Percentiles rank a stretch among this genome's conserved stretches.
phyloP scores from a whole-genome alignment of 2,113 vertebrate species.

The Odocoileus virginianus region DNA sequence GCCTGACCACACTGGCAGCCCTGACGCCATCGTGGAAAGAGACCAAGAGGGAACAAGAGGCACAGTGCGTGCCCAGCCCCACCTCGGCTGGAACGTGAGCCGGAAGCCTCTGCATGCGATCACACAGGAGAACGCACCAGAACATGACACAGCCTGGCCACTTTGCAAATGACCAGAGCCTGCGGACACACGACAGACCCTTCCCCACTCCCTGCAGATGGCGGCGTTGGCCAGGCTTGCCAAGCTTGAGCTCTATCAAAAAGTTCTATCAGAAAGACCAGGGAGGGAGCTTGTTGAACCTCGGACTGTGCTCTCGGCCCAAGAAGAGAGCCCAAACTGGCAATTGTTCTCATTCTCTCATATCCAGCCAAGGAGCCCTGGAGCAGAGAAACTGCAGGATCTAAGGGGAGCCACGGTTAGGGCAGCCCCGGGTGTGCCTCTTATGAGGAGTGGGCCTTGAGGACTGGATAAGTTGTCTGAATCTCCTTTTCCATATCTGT shows the following conservation, averaged over 20 bases:
- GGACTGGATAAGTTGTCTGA: background rate
- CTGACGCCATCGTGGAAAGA: accelerated
- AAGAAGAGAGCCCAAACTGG: background rate
- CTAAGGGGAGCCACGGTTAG: accelerated
- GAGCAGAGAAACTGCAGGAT: background rate
- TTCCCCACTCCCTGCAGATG: background rate
- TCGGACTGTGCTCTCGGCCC: background rate
- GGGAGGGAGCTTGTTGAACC: background rate
- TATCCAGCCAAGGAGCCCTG: background rate
- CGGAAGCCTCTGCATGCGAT: accelerated
- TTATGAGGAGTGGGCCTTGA: too few relatives aligned
- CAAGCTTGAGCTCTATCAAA: background rate
- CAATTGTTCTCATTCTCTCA: background rate
- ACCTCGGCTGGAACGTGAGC: accelerated
- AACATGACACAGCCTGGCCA: background rate
- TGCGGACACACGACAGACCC: accelerated
- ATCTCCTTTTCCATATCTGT: background rate
- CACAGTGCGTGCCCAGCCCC: background rate
- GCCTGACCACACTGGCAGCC: background rate
- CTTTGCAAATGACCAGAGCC: background rate
- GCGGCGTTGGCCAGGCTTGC: accelerated
- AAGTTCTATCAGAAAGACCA: background rate
- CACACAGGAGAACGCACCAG: background rate
- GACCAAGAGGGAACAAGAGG: background rate
- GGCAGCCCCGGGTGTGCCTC: background rate